Evolutionary conservation across 1,140 invertebrate genomes (phyloP).

Genomic region (Magallana ariakensis): DNA sequence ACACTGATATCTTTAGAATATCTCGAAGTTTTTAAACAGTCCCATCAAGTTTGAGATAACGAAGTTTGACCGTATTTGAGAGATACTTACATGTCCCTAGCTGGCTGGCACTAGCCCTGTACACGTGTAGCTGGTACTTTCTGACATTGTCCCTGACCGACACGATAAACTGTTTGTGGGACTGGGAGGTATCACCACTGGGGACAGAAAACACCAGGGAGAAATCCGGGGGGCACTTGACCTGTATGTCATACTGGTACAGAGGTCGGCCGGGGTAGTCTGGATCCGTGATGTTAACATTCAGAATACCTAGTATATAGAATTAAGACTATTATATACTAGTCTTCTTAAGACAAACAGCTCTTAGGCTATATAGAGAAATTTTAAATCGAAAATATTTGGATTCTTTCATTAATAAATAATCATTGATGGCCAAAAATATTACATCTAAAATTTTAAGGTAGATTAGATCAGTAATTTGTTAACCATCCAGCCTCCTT

Average conservation of each 20-base stretch:
- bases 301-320: slow-evolving; percentile 61
- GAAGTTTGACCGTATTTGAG: too few relatives aligned
- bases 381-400: neutral
- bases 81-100: neutral
- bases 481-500: too few relatives aligned
- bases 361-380: neutral
- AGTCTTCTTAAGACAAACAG: neutral
- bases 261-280: slow-evolving; percentile 60
- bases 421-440: too few relatives aligned
- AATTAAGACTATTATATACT: neutral
- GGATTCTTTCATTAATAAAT: too few relatives aligned
- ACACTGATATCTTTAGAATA: too few relatives aligned
- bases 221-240: slow-evolving; percentile 68
- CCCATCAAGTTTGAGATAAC: too few relatives aligned
- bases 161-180: slow-evolving; percentile 65
- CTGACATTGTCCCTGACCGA: slow-evolving; percentile 57
- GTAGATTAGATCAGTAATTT: too few relatives aligned
- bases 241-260: slow-evolving; percentile 63
- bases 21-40: too few relatives aligned
- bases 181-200: slow-evolving; percentile 59
- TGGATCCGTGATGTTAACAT: slow-evolving; percentile 64
- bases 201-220: slow-evolving; percentile 65
- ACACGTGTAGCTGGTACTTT: slow-evolving; percentile 61
- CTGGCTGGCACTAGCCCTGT: slow-evolving; percentile 52
- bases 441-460: too few relatives aligned